Percentiles rank a stretch among this genome's conserved stretches.
These are phyloP conservation scores for Tenthredo notha DNA, from an alignment of 2,888 invertebrate species.

Conservation along the genomic window DNA sequence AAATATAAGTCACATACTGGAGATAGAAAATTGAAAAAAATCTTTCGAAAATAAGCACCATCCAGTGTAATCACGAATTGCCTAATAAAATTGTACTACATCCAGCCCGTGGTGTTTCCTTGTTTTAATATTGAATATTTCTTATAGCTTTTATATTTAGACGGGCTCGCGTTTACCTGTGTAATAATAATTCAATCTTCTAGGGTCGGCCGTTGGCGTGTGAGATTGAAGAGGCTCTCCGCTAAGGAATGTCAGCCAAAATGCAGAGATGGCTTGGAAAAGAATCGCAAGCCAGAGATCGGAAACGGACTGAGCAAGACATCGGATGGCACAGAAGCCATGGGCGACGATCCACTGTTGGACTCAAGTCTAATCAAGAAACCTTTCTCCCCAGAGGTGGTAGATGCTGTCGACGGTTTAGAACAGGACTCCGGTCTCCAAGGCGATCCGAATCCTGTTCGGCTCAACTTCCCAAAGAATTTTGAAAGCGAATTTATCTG, in stretches of 20 bases:
- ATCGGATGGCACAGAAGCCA: neutral
- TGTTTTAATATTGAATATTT: neutral
- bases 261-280: neutral
- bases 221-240: neutral
- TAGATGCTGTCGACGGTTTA: no score
- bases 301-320: neutral
- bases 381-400: neutral
- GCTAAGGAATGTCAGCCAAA: neutral
- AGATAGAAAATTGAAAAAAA: neutral
- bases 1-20: neutral
- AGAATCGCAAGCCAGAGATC: neutral
- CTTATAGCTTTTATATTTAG: neutral
- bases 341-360: neutral
- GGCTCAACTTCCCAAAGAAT: neutral
- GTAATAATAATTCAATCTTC: constrained; percentile 26
- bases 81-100: constrained; percentile 7
- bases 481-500: neutral
- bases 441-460: neutral
- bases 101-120: neutral
- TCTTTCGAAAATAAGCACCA: neutral
- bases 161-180: neutral
- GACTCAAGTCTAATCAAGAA: neutral
- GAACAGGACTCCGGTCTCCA: neutral
- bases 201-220: constrained; percentile 20
- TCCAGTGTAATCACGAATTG: constrained; percentile 6